Evolutionary conservation across 1,140 invertebrate genomes (phyloP).

Genomic region (Manduca sexta): DNA sequence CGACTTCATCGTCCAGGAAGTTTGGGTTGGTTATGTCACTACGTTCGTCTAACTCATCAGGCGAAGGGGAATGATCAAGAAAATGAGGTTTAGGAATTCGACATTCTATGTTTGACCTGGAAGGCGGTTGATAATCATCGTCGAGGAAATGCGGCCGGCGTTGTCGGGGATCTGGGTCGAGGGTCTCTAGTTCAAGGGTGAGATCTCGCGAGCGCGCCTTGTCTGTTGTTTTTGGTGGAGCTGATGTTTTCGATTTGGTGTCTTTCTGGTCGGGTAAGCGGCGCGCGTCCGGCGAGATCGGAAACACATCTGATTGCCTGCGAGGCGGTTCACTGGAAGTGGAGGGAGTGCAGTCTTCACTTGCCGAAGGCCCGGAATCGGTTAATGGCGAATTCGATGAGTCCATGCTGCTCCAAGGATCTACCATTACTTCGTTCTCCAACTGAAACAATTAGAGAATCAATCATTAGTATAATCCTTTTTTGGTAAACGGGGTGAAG

Average conservation of each 20-base stretch:
- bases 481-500: constrained; percentile 30
- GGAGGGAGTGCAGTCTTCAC: constrained; percentile 64
- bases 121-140: constrained; percentile 73
- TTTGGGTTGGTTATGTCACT: constrained; percentile 66
- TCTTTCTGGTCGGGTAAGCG: constrained; percentile 48
- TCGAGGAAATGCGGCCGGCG: constrained; percentile 76
- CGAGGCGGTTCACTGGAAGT: constrained; percentile 55
- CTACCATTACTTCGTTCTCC: constrained; percentile 73
- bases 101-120: constrained; percentile 70
- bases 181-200: constrained; percentile 52
- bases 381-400: constrained; percentile 69
- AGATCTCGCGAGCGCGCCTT: constrained; percentile 58
- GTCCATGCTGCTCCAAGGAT: constrained; percentile 73
- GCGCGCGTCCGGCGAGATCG: constrained; percentile 40
- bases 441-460: constrained; percentile 57
- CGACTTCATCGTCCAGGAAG: constrained; percentile 62
- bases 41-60: constrained; percentile 66
- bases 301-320: constrained; percentile 31
- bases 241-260: constrained; percentile 35
- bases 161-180: constrained; percentile 45
- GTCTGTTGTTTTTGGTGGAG: constrained; percentile 34
- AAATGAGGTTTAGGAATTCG: constrained; percentile 71
- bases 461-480: constrained; percentile 5
- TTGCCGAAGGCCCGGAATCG: constrained; percentile 65
- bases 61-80: constrained; percentile 67